Evolutionary conservation across 1,140 invertebrate species (phyloP).

Genomic region (Eumeta japonica): DNA sequence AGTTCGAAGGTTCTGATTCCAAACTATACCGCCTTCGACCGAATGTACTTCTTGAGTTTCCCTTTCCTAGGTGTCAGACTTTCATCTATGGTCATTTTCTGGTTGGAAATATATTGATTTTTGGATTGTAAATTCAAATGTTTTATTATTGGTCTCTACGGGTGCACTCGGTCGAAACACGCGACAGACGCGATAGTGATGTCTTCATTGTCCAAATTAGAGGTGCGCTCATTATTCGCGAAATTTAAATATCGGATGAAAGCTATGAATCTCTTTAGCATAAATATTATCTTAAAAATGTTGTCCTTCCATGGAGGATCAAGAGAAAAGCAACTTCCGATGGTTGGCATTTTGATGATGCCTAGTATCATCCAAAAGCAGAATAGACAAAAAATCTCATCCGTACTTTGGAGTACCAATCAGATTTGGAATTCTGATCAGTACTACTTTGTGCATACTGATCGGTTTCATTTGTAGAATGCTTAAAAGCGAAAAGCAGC

Average conservation of each 20-base stretch:
- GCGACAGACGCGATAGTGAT: conserved; percentile 2
- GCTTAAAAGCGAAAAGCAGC: conserved; percentile 10
- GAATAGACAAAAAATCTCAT: conserved; percentile 12
- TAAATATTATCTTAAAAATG: conserved; percentile 9
- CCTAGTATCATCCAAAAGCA: conserved; percentile 13
- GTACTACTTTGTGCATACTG: too few relatives aligned
- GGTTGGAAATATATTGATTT: conserved; percentile 7
- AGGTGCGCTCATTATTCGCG: conserved; percentile 1
- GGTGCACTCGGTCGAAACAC: conserved; percentile 5
- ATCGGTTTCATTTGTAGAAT: conserved; percentile 6
- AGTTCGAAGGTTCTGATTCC: conserved; percentile 16
- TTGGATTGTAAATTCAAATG: conserved; percentile 12
- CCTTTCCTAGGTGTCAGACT: conserved; percentile 12
- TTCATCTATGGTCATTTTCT: conserved; percentile 16
- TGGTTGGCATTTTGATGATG: conserved; percentile 11
- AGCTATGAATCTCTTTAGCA: conserved; percentile 4
- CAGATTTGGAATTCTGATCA: neutral
- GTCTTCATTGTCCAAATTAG: conserved; percentile 1
- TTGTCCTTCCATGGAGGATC: conserved; percentile 7
- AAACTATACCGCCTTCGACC: conserved; percentile 8
- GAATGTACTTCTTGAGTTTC: neutral
- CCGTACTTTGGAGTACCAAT: conserved; percentile 6
- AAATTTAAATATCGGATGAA: too few relatives aligned
- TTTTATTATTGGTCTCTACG: conserved; percentile 11
- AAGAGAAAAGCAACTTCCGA: conserved; percentile 9